phyloP scores from a whole-genome alignment of 2,113 vertebrate species.

The Columba janthina region DNA sequence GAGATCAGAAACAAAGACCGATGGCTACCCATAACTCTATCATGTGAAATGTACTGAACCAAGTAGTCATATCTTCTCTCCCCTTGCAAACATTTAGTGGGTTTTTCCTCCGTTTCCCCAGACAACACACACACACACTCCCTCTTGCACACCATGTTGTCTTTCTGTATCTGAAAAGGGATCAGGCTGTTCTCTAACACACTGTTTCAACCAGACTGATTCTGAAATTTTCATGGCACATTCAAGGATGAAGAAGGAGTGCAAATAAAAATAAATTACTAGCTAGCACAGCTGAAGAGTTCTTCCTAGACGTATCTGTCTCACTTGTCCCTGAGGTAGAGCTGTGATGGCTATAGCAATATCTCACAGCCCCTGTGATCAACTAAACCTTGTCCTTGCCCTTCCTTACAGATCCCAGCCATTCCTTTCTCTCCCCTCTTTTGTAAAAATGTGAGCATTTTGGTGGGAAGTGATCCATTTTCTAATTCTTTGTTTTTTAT shows the following conservation, averaged over 20 bases:
- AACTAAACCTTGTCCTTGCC: background rate
- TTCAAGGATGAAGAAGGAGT: background rate
- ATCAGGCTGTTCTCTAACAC: background rate
- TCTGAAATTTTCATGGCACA: background rate
- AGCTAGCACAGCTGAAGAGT: background rate
- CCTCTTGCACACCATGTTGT: background rate
- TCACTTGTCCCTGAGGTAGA: background rate
- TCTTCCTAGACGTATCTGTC: background rate
- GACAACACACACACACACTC: background rate
- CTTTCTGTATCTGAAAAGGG: background rate
- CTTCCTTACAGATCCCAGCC: background rate
- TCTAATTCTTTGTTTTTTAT: background rate
- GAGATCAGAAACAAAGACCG: background rate
- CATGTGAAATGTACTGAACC: background rate
- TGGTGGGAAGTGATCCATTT: background rate
- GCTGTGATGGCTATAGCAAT: background rate
- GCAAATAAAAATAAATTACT: background rate
- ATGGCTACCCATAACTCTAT: background rate
- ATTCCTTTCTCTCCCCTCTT: background rate
- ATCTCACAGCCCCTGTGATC: background rate
- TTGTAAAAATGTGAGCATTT: background rate
- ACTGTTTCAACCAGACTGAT: background rate
- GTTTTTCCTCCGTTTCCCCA: background rate
- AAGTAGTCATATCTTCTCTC: background rate
- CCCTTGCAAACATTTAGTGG: background rate